Percentiles rank a stretch among this genome's conserved stretches.
phyloP scores from a whole-genome alignment of 2,797 vertebrate species.

The Takifugu rubripes region DNA sequence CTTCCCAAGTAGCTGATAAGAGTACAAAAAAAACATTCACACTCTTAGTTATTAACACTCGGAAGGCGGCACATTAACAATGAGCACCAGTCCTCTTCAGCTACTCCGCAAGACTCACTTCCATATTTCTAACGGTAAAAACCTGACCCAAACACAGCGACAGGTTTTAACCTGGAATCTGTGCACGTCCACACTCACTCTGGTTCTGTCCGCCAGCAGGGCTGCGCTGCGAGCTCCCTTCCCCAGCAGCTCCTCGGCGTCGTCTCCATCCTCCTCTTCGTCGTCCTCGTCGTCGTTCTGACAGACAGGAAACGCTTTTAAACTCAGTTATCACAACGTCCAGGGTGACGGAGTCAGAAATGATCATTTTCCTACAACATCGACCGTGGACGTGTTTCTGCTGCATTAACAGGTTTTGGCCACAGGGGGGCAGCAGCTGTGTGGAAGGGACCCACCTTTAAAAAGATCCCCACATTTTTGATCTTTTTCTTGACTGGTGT shows the following conservation, averaged over 20 bases:
- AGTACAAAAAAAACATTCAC: conserved; percentile 62
- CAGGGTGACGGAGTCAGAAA: no score
- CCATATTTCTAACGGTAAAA: no score
- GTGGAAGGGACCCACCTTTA: conserved; percentile 79
- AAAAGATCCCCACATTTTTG: conserved; percentile 93
- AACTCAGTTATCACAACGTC: no score
- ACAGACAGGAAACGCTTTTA: no score
- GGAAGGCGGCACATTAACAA: conserved; percentile 23
- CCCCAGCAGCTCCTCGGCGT: conserved; percentile 87
- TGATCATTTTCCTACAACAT: not conserved
- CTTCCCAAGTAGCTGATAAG: conserved; percentile 66
- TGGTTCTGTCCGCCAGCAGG: conserved; percentile 87
- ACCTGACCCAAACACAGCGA: not conserved
- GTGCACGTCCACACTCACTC: conserved; percentile 68
- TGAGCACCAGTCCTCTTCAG: conserved; percentile 8
- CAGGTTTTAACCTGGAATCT: no score
- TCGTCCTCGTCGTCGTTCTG: conserved; percentile 95
- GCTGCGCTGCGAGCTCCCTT: conserved; percentile 84
- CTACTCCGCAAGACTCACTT: no score
- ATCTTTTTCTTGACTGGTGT: conserved; percentile 95
- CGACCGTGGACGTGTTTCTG: not conserved
- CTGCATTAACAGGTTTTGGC: not conserved
- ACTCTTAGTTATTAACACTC: conserved; percentile 40
- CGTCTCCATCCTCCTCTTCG: conserved; percentile 89
- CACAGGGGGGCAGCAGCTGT: no score